Evolutionary conservation across 2,113 vertebrate species (phyloP), one percentile per base, ranked within the genome.

Genomic region (Podarcis cretensis): DNA sequence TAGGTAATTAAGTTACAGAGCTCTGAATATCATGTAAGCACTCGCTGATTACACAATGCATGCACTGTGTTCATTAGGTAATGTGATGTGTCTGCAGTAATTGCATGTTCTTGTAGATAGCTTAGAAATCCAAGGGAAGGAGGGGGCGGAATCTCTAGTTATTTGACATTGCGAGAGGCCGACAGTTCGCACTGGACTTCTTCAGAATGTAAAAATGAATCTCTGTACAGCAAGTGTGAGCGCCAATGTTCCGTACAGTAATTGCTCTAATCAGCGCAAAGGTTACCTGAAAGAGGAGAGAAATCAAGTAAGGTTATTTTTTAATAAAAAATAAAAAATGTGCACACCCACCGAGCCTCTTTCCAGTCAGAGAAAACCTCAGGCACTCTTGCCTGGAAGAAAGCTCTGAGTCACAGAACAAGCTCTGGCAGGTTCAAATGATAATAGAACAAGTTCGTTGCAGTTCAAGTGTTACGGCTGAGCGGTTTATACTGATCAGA

Each of bases 371-470:
- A 92, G 79, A 20, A 63, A 76, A 63, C 73, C 35, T 63, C 4
- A 94, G 92, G 77, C 73, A 5, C 2, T 35, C 1, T 35, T 14
- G n/a, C 2, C 75, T 66, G 86, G 83, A 94, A 87, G 89, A 43
- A 74, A 94, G 63, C 59, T 90, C 86, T 76, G 81, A 89, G 78
- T 23, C 78, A 57, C 2, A 37, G 20, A 63, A 76, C 94, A 92
- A 82, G 94, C 92, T 88, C n/a, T 35, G 86, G 75, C 95, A 91
- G 18, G 89, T 85, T 83, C 84, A 80, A 85, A 85, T 23, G 87
- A 78, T 75, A 86, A 83, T 27, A 80, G 68, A 88, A 90, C 27
- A 18, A 21, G 81, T 84, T 94, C 84, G 65, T 73, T 87, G 86
- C 78, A 30, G 83, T 93, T 94, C 80, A 90, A 84, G 78, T 84